phyloP scores from a whole-genome alignment of 2,888 invertebrate genomes.

The Didymodactylos carnosus region DNA sequence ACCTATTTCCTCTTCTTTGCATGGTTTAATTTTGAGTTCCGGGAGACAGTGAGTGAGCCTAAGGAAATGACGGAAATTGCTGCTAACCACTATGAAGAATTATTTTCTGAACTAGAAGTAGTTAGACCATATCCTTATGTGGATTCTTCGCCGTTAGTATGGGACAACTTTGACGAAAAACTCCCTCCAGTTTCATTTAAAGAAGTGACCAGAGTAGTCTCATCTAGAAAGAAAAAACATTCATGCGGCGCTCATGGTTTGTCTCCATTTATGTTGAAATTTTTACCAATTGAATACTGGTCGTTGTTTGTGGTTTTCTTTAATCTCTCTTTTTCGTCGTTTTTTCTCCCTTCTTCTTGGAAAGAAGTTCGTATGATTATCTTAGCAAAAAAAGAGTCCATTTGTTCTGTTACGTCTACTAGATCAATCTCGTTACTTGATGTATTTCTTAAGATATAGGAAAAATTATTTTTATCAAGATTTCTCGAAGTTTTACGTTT shows the following conservation, averaged over 20 bases:
- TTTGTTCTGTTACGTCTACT: not conserved
- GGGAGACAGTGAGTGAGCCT: not conserved
- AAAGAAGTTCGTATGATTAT: not conserved
- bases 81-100: not conserved
- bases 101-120: not conserved
- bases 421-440: not conserved
- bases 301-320: not conserved
- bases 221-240: not conserved
- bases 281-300: not conserved
- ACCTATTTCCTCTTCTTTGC: not conserved
- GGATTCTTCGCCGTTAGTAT: not conserved
- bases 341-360: not conserved
- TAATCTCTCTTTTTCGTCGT: not conserved
- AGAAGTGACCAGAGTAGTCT: not conserved
- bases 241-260: not conserved
- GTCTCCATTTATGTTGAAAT: not conserved
- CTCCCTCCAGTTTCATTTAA: not conserved
- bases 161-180: not conserved
- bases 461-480: not conserved
- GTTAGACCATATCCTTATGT: not conserved
- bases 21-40: not conserved
- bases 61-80: not conserved
- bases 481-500: not conserved
- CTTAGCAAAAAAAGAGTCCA: not conserved
- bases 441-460: not conserved